Base-by-base conservation (phyloP, 2,113 vertebrate genomes). In the Rhynchopsitta pachyrhyncha region DNA sequence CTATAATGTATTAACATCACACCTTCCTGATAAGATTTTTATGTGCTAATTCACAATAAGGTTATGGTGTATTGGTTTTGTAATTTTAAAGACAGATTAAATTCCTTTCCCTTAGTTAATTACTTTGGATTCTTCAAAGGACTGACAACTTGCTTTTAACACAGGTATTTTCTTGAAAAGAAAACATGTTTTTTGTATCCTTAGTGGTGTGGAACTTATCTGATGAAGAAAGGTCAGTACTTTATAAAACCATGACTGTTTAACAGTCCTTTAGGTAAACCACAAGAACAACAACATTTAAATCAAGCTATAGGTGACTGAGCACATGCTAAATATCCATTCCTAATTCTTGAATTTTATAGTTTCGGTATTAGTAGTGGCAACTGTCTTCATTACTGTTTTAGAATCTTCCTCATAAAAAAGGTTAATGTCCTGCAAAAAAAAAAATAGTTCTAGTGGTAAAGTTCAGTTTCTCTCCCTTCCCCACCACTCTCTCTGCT, bases 81-180 rank as follows among this genome's bases (percentile, higher is more conserved):
- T 50, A 75, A 35, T 76, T 92, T 88, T 77, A 80, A 88, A 73
- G 52, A 59, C 25, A 74, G 70, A 80, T 92, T 86, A 80, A 86
- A 83, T n/a, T 88, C 23, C n/a, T 57, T 92, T 29, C 16, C 29
- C 10, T 60, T 57, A 14, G 33, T 59, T 86, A 79, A 62, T 93
- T 76, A 52, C 24, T 76, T 83, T 64, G 33, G 10, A 82, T 92
- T 66, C 31, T 44, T n/a, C 16, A 66, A 83, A 62, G 5, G 8
- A 77, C 16, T 76, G 20, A 44, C 5, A 69, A 20, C 13, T 93
- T 71, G 12, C 9, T 67, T 88, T 68, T 49, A 44, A 41, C 41
- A 42, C 4, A 42, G 13, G 4, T 59, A 31, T 73, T 90, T 86
- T 82, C 19, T 76, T 25, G 17, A 49, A 87, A 84, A 37, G 0